Evolutionary conservation across 2,888 invertebrate species (phyloP).

Genomic region (Pterostichus madidus): DNA sequence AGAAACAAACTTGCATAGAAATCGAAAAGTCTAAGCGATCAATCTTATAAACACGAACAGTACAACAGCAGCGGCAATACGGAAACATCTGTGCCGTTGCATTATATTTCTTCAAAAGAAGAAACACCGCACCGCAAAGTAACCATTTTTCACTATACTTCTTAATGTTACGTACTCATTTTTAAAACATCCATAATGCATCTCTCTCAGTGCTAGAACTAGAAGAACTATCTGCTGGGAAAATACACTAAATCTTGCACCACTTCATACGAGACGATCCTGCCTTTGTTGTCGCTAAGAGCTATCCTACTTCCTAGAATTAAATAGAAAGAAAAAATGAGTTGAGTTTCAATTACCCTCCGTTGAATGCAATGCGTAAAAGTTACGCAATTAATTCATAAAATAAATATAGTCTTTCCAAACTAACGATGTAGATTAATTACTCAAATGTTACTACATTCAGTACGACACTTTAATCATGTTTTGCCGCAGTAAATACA

Average conservation of each 20-base stretch:
- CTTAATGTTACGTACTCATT: slow-evolving; percentile 33
- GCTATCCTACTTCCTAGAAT: neutral
- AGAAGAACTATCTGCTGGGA: neutral
- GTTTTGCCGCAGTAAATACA: too few relatives aligned
- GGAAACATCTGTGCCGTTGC: slow-evolving; percentile 5
- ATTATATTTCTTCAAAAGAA: slow-evolving; percentile 26
- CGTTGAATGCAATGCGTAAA: neutral
- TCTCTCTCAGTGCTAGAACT: neutral
- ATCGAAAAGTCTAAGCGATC: slow-evolving; percentile 47
- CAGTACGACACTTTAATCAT: too few relatives aligned
- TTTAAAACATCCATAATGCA: slow-evolving; percentile 40
- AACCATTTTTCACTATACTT: slow-evolving; percentile 27
- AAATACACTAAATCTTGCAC: neutral
- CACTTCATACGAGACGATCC: neutral
- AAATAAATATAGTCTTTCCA: too few relatives aligned
- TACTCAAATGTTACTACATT: too few relatives aligned
- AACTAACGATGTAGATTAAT: too few relatives aligned
- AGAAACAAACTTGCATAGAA: slow-evolving; percentile 52
- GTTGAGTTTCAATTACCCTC: neutral
- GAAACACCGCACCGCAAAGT: too few relatives aligned
- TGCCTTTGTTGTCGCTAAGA: neutral
- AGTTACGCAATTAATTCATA: neutral
- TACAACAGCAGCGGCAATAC: too few relatives aligned
- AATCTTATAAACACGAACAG: slow-evolving; percentile 31
- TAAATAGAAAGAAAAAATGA: neutral